Evolutionary conservation across 1,140 invertebrate genomes (phyloP), one percentile per base, ranked within the genome.

Genomic region (Musca vetustissima): DNA sequence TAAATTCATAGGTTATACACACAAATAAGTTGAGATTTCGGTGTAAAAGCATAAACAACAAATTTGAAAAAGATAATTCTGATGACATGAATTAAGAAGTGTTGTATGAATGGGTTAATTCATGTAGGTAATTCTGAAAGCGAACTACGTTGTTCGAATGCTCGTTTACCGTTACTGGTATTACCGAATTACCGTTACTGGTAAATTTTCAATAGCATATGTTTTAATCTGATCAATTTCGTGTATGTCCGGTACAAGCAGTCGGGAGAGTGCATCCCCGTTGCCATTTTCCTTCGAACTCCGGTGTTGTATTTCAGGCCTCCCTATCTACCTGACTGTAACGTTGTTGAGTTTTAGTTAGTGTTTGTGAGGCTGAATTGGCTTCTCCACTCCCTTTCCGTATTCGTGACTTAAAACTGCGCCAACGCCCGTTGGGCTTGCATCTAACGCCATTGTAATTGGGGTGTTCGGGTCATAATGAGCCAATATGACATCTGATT

Each of bases 321-420:
- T 88, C 84, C 67, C 83, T 84, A 55, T 86, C 83, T 14, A 86
- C 83, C 69, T 86, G 83, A 1, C 76, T 70, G 69, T 86, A 87
- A 36, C 83, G 78, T 43, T 70, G 68, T 66, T 86, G 82, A 2
- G 77, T 72, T 1, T 68, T 36, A 15, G 65, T 71, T 6, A 86
- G 73, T 2, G 79, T 72, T 36, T 83, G 73, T 25, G 83, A 84
- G 0, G 74, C 9, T 72, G 73, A 64, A 78, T 73, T 13, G 72
- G 76, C 11, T 67, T 64, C 22, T 74, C 83, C 1, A 22, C n/a
- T 1, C 74, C 82, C 70, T 83, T 73, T 17, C 28, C n/a, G 4
- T 28, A 55, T 1, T 15, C 17, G 55, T 70, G n/a, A 21, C 71
- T 72, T 3, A 87, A 22, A 1, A 87, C 82, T 7, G 83, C 84